Percentiles rank a stretch among this genome's conserved stretches.
Evolutionary conservation across 2,888 invertebrate species (phyloP).

Genomic region (Caenorhabditis sp.): DNA sequence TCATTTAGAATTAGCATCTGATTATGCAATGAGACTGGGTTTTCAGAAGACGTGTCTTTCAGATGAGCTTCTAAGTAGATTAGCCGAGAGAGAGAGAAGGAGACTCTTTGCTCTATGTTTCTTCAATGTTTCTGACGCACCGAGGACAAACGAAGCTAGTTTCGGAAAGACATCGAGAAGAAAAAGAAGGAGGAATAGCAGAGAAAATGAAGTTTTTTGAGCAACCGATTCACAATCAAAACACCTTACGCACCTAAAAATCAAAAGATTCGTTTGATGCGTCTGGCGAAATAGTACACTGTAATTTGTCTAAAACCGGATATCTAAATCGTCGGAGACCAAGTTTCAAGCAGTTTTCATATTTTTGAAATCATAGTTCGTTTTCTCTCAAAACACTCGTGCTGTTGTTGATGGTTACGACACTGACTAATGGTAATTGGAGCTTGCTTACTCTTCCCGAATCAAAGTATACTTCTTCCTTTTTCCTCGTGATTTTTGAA

Average conservation of each 20-base stretch:
- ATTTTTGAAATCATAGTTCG: not conserved
- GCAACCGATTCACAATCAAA: constrained; percentile 9
- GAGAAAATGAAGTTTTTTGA: not conserved
- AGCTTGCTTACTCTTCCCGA: too few relatives aligned
- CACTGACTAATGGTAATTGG: too few relatives aligned
- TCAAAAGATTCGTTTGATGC: not conserved
- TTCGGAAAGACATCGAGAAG: not conserved
- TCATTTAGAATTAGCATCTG: constrained; percentile 52
- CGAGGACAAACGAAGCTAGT: constrained; percentile 39
- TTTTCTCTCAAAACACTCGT: too few relatives aligned
- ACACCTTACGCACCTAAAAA: not conserved
- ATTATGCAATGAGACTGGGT: constrained; percentile 32
- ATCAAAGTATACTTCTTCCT: too few relatives aligned
- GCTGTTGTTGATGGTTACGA: too few relatives aligned
- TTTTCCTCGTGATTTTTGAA: too few relatives aligned
- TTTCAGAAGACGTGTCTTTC: not conserved
- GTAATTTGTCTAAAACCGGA: constrained; percentile 2
- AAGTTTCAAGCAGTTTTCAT: too few relatives aligned
- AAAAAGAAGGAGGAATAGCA: not conserved
- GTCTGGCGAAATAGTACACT: constrained; percentile 3
- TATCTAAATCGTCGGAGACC: not conserved
- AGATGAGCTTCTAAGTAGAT: constrained; percentile 25
- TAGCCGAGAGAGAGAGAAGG: constrained; percentile 25
- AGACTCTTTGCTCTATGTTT: constrained; percentile 9
- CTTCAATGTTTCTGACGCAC: constrained; percentile 26